Conservation (phyloP, 30 jellyfish, hydroid and myxozoan species). For the Mastigias papua region DNA sequence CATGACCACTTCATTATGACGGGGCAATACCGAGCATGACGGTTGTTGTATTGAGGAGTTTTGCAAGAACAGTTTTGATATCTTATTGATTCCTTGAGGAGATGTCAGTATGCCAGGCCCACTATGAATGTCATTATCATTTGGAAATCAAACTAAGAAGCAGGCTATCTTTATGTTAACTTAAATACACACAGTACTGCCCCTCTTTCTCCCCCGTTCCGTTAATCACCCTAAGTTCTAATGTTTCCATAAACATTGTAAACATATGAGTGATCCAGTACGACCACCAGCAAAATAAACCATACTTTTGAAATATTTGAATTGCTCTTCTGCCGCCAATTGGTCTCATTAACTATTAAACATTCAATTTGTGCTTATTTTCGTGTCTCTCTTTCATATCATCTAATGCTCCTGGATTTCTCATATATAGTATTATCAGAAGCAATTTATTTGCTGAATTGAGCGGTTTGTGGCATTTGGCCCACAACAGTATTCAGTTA, state of each 20-base stretch:
- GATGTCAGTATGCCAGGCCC: no score
- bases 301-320: neutral
- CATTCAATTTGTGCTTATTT: neutral
- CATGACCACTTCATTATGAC: neutral
- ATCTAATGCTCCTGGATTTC: neutral
- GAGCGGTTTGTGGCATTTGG: no score
- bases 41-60: no score
- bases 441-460: no score
- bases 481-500: no score
- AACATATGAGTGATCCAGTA: neutral
- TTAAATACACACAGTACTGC: no score
- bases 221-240: neutral
- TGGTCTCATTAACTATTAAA: neutral
- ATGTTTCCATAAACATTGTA: constrained; percentile 25
- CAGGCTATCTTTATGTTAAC: no score
- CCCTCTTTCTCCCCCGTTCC: neutral
- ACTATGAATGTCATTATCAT: no score
- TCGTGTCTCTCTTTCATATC: neutral
- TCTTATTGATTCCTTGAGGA: no score
- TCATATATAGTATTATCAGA: no score
- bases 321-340: neutral
- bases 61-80: no score
- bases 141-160: no score
- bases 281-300: constrained; percentile 9
- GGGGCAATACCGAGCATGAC: neutral